Evolutionary conservation across 2,888 invertebrate species (phyloP).

Genomic region (Colostygia pectinataria): DNA sequence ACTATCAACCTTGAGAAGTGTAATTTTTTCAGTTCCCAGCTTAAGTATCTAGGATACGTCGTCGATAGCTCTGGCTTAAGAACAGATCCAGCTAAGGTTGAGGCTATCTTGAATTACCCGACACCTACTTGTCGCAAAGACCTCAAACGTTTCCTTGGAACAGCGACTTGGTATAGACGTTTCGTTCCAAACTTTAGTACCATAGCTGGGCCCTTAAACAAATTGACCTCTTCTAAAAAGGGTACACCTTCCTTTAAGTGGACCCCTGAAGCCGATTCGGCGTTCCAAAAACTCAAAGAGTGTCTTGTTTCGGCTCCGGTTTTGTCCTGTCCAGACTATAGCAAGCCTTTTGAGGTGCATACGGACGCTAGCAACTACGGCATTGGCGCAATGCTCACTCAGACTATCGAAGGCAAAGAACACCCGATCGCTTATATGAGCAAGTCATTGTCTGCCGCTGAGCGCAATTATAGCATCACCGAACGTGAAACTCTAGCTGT

Average conservation of each 20-base stretch:
- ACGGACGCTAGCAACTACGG: too few relatives aligned
- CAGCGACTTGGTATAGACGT: neutral
- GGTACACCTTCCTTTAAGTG: too few relatives aligned
- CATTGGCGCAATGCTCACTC: too few relatives aligned
- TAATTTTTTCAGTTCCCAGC: neutral
- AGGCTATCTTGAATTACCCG: neutral
- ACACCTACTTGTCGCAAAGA: neutral
- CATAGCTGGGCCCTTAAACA: too few relatives aligned
- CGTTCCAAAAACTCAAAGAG: too few relatives aligned
- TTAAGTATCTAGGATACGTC: neutral
- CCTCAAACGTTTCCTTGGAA: neutral
- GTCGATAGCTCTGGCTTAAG: neutral
- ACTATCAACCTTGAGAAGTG: neutral
- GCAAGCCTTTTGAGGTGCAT: neutral
- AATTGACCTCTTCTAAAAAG: too few relatives aligned
- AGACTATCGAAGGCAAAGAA: neutral
- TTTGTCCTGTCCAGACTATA: neutral
- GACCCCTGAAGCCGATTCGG: too few relatives aligned
- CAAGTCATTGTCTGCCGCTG: neutral
- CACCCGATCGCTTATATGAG: too few relatives aligned
- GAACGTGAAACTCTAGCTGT: constrained; percentile 39
- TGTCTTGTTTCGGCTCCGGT: too few relatives aligned
- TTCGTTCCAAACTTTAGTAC: neutral
- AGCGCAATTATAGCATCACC: constrained; percentile 37
- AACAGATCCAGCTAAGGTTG: neutral